These are phyloP conservation scores for Ceratosolen solmsi DNA, from an alignment of 1,140 invertebrate genomes.

Conservation along the genomic window DNA sequence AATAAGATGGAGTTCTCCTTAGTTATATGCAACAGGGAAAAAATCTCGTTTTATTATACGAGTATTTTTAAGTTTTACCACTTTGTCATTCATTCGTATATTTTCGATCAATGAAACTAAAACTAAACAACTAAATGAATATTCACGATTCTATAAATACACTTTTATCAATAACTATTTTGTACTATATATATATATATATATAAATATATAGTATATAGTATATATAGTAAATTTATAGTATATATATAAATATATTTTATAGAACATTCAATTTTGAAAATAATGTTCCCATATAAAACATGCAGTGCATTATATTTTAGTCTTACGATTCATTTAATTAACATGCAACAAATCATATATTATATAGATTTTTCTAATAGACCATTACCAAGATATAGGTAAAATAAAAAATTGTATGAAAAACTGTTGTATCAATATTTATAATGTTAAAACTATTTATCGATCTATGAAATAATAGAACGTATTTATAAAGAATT, in stretches of 20 bases:
- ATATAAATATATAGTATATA: too few relatives aligned
- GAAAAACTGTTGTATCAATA: too few relatives aligned
- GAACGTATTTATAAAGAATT: too few relatives aligned
- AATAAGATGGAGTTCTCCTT: constrained; percentile 44
- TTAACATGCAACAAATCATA: constrained; percentile 23
- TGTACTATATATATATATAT: too few relatives aligned
- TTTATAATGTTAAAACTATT: too few relatives aligned
- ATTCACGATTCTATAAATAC: too few relatives aligned
- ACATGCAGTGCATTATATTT: constrained; percentile 8
- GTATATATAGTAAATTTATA: too few relatives aligned
- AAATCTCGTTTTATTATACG: constrained; percentile 37
- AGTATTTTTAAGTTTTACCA: constrained; percentile 16
- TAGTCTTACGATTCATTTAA: neutral
- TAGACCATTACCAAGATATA: neutral
- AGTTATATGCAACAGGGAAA: constrained; percentile 49
- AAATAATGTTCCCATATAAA: constrained; percentile 17
- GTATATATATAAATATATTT: too few relatives aligned
- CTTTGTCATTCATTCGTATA: neutral
- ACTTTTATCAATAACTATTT: too few relatives aligned
- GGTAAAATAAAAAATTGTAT: neutral
- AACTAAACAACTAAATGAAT: too few relatives aligned
- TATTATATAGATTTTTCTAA: neutral
- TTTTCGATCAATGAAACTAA: constrained; percentile 19
- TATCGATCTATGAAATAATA: too few relatives aligned
- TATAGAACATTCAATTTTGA: too few relatives aligned